Conservation (phyloP, 1,140 invertebrate species). For the Drosophila ananassae region DNA sequence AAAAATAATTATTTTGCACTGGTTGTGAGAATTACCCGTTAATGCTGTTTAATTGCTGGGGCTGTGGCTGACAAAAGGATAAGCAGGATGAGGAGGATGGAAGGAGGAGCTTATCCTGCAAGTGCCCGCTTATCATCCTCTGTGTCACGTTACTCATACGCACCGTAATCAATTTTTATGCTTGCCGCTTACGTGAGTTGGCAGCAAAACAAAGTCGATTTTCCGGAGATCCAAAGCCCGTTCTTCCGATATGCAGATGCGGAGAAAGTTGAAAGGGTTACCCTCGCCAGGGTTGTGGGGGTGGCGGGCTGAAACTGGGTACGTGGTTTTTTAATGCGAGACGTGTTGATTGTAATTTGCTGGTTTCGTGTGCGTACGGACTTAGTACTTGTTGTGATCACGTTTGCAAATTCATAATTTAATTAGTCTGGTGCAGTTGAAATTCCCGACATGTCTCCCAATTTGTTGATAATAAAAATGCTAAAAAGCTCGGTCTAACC, state of each 20-base stretch:
- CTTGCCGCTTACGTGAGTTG: constrained; percentile 61
- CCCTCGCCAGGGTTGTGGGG: neutral
- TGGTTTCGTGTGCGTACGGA: neutral
- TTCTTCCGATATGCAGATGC: constrained; percentile 27
- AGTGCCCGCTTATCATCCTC: constrained; percentile 14
- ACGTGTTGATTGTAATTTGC: constrained; percentile 9
- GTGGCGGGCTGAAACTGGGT: constrained; percentile 1
- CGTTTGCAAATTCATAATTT: constrained; percentile 73
- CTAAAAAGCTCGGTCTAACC: neutral
- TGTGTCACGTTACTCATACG: constrained; percentile 68
- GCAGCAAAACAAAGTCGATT: constrained; percentile 38
- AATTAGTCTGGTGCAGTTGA: constrained; percentile 65
- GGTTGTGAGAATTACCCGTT: constrained; percentile 28
- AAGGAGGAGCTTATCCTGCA: constrained; percentile 17
- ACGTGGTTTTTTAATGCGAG: constrained; percentile 51
- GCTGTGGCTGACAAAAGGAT: neutral
- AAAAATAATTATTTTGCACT: constrained; percentile 18
- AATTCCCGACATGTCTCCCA: constrained; percentile 48
- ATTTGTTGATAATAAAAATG: constrained; percentile 51
- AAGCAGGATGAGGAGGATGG: neutral
- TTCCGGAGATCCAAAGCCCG: constrained; percentile 10
- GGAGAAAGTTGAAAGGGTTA: constrained; percentile 69
- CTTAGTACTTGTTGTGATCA: constrained; percentile 48
- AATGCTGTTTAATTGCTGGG: constrained; percentile 63
- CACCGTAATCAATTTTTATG: constrained; percentile 79